Percentiles rank a stretch among this genome's conserved stretches.
These are phyloP conservation scores for Sarcophaga caerulescens DNA, from an alignment of 2,888 invertebrate genomes.

Conservation along the genomic window DNA sequence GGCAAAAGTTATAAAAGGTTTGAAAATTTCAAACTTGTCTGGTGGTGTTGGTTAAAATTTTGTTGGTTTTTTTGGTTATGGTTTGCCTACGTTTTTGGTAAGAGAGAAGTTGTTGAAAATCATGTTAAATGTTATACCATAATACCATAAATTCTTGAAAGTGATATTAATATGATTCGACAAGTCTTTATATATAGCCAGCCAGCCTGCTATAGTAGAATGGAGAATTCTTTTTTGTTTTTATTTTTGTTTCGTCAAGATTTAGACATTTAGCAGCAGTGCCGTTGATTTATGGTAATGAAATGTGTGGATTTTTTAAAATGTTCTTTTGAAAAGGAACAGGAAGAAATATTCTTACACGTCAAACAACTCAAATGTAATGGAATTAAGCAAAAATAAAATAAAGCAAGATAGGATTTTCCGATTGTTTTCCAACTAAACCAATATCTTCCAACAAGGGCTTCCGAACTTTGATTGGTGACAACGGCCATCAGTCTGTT, in stretches of 20 bases:
- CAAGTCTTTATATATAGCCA: constrained; percentile 56
- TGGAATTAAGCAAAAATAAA: too few relatives aligned
- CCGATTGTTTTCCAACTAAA: too few relatives aligned
- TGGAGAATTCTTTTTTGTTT: not conserved
- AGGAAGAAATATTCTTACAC: too few relatives aligned
- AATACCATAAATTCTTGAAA: constrained; percentile 61
- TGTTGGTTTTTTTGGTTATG: constrained; percentile 34
- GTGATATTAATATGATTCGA: constrained; percentile 61
- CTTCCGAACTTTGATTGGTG: too few relatives aligned
- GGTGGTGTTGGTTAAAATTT: constrained; percentile 21
- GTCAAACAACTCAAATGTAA: too few relatives aligned
- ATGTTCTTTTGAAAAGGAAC: too few relatives aligned
- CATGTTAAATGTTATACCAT: constrained; percentile 62
- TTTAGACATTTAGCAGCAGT: constrained; percentile 46
- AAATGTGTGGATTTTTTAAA: not conserved
- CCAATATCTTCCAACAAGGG: too few relatives aligned
- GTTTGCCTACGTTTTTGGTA: constrained; percentile 51
- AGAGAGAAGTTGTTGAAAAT: constrained; percentile 59
- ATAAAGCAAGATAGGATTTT: too few relatives aligned
- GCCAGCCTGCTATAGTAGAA: too few relatives aligned
- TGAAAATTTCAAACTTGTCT: constrained; percentile 60
- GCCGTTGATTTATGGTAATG: constrained; percentile 8
- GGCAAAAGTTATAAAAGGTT: constrained; percentile 49
- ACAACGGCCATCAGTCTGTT: too few relatives aligned
- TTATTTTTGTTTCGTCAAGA: not conserved